phyloP scores from a whole-genome alignment of 2,797 vertebrate species.

The Podarcis lilfordi region DNA sequence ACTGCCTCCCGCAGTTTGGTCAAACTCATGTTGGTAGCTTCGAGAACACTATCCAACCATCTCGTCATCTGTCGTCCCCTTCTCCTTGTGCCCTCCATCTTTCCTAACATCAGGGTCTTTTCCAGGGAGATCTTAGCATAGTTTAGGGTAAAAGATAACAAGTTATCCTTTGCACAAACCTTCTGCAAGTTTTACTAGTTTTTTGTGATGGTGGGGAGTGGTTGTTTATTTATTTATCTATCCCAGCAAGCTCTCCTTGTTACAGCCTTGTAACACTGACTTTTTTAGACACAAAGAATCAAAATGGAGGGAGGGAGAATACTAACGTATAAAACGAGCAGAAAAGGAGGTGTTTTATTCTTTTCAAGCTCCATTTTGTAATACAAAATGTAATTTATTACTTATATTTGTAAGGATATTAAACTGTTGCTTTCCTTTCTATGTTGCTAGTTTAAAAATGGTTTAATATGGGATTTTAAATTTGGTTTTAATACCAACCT shows the following conservation, averaged over 20 bases:
- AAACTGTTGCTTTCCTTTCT: neutral
- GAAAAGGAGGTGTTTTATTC: neutral
- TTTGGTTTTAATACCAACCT: neutral
- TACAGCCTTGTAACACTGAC: no score
- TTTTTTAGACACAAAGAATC: no score
- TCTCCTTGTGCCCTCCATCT: no score
- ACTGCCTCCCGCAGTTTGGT: no score
- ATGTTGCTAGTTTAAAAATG: neutral
- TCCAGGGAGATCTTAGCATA: neutral
- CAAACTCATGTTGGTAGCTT: no score
- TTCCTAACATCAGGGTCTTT: no score
- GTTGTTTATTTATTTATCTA: no score
- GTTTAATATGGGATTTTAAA: neutral
- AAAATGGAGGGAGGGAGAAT: neutral
- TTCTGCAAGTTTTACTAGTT: neutral
- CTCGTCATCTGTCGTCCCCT: no score
- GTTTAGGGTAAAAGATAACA: neutral
- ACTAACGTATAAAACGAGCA: neutral
- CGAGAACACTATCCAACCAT: no score
- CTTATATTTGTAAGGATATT: neutral
- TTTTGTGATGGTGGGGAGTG: neutral
- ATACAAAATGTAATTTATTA: neutral
- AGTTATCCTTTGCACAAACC: neutral
- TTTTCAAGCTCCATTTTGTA: neutral
- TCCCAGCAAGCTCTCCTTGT: no score